Evolutionary conservation across 1,140 invertebrate species (phyloP).

Genomic region (Neodiprion pinetum): DNA sequence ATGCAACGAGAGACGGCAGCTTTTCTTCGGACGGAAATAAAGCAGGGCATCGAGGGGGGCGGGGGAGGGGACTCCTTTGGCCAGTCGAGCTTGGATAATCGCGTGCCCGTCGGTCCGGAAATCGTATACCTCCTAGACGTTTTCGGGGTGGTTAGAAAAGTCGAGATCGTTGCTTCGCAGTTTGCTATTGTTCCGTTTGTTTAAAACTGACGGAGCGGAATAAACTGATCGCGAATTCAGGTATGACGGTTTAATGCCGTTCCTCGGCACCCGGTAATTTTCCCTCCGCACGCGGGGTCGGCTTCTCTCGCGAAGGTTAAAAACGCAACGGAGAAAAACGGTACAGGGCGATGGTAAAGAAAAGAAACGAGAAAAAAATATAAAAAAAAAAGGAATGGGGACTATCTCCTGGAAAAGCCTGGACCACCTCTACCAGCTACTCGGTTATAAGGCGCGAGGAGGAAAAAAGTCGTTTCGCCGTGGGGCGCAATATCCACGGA

Average conservation of each 20-base stretch:
- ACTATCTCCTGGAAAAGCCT: no score
- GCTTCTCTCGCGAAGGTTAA: background rate
- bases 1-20: no score
- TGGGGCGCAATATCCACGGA: slow-evolving; percentile 1
- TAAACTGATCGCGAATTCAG: no score
- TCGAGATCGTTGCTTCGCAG: no score
- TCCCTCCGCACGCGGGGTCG: background rate
- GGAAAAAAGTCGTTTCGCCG: background rate
- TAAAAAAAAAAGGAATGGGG: no score
- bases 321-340: background rate
- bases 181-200: no score
- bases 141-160: no score
- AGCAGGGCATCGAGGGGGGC: slow-evolving; percentile 31
- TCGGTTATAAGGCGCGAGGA: no score
- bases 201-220: no score
- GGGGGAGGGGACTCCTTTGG: slow-evolving; percentile 49
- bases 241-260: no score
- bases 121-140: background rate
- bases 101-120: slow-evolving; percentile 20
- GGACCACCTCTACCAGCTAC: no score
- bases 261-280: background rate
- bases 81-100: slow-evolving; percentile 58
- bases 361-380: background rate
- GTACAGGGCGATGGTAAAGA: background rate
- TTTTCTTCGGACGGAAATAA: slow-evolving; percentile 28